These are phyloP conservation scores for Trichogramma dendrolimi DNA, from an alignment of 2,888 invertebrate genomes.

Conservation along the genomic window DNA sequence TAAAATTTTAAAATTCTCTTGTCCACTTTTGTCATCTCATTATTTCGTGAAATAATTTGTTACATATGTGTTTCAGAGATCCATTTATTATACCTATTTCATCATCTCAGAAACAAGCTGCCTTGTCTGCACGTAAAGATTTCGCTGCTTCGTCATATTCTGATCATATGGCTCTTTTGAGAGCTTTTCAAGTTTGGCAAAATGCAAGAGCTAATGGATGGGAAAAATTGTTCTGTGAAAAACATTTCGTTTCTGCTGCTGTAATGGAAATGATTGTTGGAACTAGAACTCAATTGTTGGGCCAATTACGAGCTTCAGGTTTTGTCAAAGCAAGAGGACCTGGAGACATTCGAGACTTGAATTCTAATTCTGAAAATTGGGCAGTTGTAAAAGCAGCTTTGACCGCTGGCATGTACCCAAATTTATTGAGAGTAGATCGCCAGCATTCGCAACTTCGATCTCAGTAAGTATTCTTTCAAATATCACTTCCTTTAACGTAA, in stretches of 20 bases:
- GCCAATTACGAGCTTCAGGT: slow-evolving; percentile 72
- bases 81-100: slow-evolving; percentile 75
- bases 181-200: slow-evolving; percentile 72
- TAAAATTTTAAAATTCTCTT: background rate
- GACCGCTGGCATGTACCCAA: slow-evolving; percentile 86
- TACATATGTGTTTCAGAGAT: slow-evolving; percentile 55
- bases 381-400: slow-evolving; percentile 86
- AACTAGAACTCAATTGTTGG: slow-evolving; percentile 77
- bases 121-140: slow-evolving; percentile 61
- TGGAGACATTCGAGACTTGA: slow-evolving; percentile 73
- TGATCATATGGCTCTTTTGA: slow-evolving; percentile 83
- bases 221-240: slow-evolving; percentile 69
- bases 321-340: slow-evolving; percentile 64
- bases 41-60: background rate
- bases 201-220: slow-evolving; percentile 60
- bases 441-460: slow-evolving; percentile 62
- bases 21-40: slow-evolving; percentile 1
- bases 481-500: too few species aligned
- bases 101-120: slow-evolving; percentile 64
- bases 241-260: slow-evolving; percentile 72
- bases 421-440: slow-evolving; percentile 71
- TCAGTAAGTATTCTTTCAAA: slow-evolving; percentile 52
- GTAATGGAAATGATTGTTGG: slow-evolving; percentile 88
- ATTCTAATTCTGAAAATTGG: slow-evolving; percentile 81
- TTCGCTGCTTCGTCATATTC: slow-evolving; percentile 76